Evolutionary conservation across 2,797 vertebrate genomes (phyloP).

Genomic region (Florisuga fusca): DNA sequence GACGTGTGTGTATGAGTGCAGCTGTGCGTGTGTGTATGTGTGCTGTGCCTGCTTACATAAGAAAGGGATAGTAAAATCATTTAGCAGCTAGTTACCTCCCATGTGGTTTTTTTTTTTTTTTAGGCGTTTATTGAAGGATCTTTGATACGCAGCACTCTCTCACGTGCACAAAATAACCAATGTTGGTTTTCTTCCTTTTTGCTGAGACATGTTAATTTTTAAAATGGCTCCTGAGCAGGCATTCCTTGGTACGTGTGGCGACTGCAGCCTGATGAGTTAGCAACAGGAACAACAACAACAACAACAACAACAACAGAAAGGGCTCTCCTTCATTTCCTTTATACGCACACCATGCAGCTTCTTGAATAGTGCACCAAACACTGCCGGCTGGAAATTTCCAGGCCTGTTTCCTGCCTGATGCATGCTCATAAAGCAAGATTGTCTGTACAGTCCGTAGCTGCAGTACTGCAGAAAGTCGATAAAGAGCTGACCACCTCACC

Average conservation of each 20-base stretch:
- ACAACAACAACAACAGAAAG: not conserved
- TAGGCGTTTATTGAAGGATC: not conserved
- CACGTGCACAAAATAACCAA: not conserved
- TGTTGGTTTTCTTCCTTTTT: not conserved
- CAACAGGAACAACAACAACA: not conserved
- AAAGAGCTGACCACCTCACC: constrained; percentile 66
- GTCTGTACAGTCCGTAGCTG: constrained; percentile 38
- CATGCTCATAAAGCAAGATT: constrained; percentile 57
- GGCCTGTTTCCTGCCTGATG: constrained; percentile 54
- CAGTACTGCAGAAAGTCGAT: constrained; percentile 65
- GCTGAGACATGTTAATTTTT: constrained; percentile 29
- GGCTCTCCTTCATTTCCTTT: constrained; percentile 61
- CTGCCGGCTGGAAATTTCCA: constrained; percentile 61
- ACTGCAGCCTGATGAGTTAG: constrained; percentile 23
- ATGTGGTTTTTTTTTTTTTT: not conserved
- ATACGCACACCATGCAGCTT: constrained; percentile 54
- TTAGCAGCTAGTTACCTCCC: not conserved
- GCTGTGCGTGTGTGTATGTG: not conserved
- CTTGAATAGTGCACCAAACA: constrained; percentile 56
- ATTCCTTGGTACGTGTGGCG: not conserved
- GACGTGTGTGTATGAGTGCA: not conserved
- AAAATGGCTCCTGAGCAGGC: constrained; percentile 62
- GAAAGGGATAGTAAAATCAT: constrained; percentile 14
- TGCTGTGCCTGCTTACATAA: constrained; percentile 3
- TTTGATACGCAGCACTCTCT: not conserved